These are phyloP conservation scores for Hyles lineata DNA, from an alignment of 2,888 invertebrate species.

Conservation along the genomic window DNA sequence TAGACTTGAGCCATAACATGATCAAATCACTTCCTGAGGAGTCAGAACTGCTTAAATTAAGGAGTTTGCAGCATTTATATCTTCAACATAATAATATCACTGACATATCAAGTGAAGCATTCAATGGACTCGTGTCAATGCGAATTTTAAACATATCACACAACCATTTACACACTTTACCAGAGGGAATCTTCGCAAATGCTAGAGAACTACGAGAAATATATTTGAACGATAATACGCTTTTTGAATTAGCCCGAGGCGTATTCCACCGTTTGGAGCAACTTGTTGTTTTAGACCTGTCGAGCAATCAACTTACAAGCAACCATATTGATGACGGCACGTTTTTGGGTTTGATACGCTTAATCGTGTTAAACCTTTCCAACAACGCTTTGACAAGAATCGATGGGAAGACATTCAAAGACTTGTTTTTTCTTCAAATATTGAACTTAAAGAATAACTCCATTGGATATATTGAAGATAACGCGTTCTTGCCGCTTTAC, in stretches of 20 bases:
- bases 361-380: conserved; percentile 93
- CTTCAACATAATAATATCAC: conserved; percentile 93
- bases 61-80: conserved; percentile 91
- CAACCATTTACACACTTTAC: conserved; percentile 92
- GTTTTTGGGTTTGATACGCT: conserved; percentile 92
- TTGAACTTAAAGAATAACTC: conserved; percentile 94
- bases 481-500: conserved; percentile 94
- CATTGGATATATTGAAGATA: conserved; percentile 94
- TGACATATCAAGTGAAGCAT: conserved; percentile 91
- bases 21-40: conserved; percentile 89
- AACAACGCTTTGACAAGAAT: conserved; percentile 94
- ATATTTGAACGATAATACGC: conserved; percentile 93
- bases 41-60: conserved; percentile 90
- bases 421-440: conserved; percentile 93
- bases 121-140: conserved; percentile 91
- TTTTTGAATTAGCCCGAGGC: conserved; percentile 92
- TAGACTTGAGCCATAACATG: conserved; percentile 93
- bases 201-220: conserved; percentile 93
- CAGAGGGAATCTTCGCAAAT: conserved; percentile 92
- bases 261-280: conserved; percentile 94
- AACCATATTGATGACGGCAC: conserved; percentile 93
- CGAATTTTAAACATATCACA: conserved; percentile 93
- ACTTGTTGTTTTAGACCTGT: conserved; percentile 92
- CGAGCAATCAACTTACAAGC: conserved; percentile 93
- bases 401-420: conserved; percentile 93